Conservation (phyloP, 1,140 invertebrate genomes). For the Archivesica marissinica region DNA sequence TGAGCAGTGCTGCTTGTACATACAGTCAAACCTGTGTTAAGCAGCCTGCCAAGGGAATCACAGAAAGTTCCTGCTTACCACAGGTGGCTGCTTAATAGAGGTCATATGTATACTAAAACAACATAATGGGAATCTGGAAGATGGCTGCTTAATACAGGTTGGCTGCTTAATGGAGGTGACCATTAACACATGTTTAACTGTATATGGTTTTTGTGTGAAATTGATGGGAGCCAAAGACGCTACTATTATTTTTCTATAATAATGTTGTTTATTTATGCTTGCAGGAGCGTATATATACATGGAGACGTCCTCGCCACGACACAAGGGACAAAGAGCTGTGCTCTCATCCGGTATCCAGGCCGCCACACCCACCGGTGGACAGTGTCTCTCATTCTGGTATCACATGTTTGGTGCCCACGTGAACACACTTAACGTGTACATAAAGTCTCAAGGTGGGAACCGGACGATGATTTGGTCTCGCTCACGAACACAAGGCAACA, state of each 20-base stretch:
- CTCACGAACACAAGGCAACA: slow-evolving; percentile 76
- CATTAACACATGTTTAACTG: too few species aligned
- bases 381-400: slow-evolving; percentile 87
- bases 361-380: slow-evolving; percentile 40
- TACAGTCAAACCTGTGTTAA: too few species aligned
- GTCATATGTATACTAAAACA: too few species aligned
- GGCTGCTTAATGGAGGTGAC: too few species aligned
- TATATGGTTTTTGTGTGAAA: too few species aligned
- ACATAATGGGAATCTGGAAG: too few species aligned
- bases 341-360: slow-evolving; percentile 71
- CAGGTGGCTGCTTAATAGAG: too few species aligned
- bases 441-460: slow-evolving; percentile 58
- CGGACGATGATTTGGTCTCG: slow-evolving; percentile 76
- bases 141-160: too few species aligned
- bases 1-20: too few species aligned
- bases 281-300: slow-evolving; percentile 81
- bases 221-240: too few species aligned
- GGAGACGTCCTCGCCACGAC: slow-evolving; percentile 79
- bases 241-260: slow-evolving; percentile 2
- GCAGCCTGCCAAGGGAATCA: too few species aligned
- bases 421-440: slow-evolving; percentile 77
- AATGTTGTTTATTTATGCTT: background rate
- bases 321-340: slow-evolving; percentile 76
- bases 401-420: slow-evolving; percentile 90
- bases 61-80: too few species aligned